Evolutionary conservation across 2,888 invertebrate genomes (phyloP).

Genomic region (Phyllotreta cruciferae): DNA sequence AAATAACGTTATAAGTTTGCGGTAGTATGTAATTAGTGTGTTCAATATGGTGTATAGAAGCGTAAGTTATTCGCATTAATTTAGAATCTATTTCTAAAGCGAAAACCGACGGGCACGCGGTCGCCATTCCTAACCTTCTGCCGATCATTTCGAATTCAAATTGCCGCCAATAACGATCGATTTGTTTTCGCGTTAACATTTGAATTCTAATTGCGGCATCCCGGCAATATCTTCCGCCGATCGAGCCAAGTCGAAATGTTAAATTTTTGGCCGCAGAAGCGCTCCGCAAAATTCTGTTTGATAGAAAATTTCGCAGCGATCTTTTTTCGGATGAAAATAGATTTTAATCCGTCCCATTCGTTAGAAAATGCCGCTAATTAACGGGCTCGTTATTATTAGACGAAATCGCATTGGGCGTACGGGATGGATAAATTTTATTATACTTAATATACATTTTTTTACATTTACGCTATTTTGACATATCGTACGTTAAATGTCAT

Average conservation of each 20-base stretch:
- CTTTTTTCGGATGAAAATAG: constrained; percentile 53
- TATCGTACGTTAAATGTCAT: no score
- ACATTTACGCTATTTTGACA: no score
- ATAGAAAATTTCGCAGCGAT: constrained; percentile 54
- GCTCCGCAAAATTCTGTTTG: constrained; percentile 55
- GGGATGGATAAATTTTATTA: no score
- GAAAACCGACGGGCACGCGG: no score
- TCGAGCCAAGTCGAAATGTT: constrained; percentile 57
- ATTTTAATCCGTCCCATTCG: constrained; percentile 32
- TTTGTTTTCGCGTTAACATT: constrained; percentile 43
- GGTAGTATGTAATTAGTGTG: no score
- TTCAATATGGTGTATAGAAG: no score
- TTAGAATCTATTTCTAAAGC: no score
- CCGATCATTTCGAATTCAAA: constrained; percentile 14
- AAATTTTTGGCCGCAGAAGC: constrained; percentile 58
- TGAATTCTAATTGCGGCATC: constrained; percentile 47
- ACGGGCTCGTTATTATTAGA: no score
- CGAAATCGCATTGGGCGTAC: no score
- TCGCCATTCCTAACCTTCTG: constrained; percentile 6
- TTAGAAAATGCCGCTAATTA: no score
- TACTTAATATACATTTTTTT: constrained; percentile 6
- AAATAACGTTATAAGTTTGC: no score
- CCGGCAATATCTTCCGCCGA: constrained; percentile 44
- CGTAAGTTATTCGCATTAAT: no score
- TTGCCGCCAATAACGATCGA: constrained; percentile 28